These are phyloP conservation scores for Amphimedon queenslandica DNA, from an alignment of 37 sponge, comb jelly and placozoan genomes.

Conservation along the genomic window DNA sequence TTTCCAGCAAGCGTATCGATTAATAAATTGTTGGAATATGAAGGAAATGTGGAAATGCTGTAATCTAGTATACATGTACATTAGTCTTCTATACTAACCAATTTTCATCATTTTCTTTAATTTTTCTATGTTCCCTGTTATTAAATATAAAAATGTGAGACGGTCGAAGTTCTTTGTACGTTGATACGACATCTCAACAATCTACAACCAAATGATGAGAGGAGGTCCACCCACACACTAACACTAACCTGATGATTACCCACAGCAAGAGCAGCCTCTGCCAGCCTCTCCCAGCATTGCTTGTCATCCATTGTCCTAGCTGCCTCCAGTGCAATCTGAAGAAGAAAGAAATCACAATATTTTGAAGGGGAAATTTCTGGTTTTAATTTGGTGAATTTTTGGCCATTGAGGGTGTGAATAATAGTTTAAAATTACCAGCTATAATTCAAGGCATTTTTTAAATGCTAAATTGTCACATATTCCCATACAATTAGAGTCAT, in stretches of 20 bases:
- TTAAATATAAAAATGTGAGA: constrained; percentile 94
- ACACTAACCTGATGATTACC: constrained; percentile 90
- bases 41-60: not conserved
- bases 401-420: too few species aligned
- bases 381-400: too few species aligned
- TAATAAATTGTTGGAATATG: not conserved
- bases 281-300: constrained; percentile 87
- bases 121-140: constrained; percentile 95
- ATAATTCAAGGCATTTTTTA: too few species aligned
- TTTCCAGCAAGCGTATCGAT: not conserved
- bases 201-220: constrained; percentile 30
- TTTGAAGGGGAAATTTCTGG: too few species aligned
- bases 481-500: too few species aligned
- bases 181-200: constrained; percentile 98
- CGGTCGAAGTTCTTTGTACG: constrained; percentile 96
- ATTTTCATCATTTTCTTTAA: constrained; percentile 97
- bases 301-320: constrained; percentile 92
- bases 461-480: too few species aligned
- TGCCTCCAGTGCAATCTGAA: constrained; percentile 88
- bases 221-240: not conserved
- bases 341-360: too few species aligned
- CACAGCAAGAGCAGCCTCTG: constrained; percentile 81
- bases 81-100: constrained; percentile 47
- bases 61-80: not conserved
- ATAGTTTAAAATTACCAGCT: too few species aligned